Percentiles rank a stretch among this genome's conserved stretches.
Conservation (phyloP, 92 coral and sea anemone species). For the Porites divaricata region DNA sequence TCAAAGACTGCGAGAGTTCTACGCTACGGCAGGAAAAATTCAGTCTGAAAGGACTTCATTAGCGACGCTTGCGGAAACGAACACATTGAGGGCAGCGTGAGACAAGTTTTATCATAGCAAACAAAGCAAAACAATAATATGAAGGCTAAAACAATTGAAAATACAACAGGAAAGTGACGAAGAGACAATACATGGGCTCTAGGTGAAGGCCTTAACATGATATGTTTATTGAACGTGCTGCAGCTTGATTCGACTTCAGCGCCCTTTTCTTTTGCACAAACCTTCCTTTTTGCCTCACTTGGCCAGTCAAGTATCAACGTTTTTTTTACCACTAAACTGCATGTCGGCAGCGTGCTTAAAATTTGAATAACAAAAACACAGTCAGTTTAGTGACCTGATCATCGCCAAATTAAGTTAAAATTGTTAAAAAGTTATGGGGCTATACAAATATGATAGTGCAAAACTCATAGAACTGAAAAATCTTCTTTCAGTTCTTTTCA, state of each 20-base stretch:
- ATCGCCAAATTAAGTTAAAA: neutral
- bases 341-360: neutral
- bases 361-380: neutral
- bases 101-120: neutral
- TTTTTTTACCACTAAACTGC: neutral
- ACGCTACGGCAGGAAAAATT: too few species aligned
- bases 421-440: too few species aligned
- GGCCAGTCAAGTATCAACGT: constrained; percentile 10
- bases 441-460: too few species aligned
- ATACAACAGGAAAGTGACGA: neutral
- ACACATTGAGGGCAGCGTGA: neutral
- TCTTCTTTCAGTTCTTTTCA: neutral
- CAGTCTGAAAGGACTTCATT: too few species aligned
- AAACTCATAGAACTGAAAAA: neutral
- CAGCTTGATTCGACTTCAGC: neutral
- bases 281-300: neutral
- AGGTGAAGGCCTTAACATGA: neutral
- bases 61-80: too few species aligned
- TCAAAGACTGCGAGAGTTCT: neutral
- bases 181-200: neutral
- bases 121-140: neutral
- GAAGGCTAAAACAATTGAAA: neutral
- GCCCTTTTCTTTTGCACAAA: neutral
- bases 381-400: neutral
- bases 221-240: neutral